These are phyloP conservation scores for Eretmochelys imbricata DNA, from an alignment of 2,113 vertebrate species.

Conservation along the genomic window DNA sequence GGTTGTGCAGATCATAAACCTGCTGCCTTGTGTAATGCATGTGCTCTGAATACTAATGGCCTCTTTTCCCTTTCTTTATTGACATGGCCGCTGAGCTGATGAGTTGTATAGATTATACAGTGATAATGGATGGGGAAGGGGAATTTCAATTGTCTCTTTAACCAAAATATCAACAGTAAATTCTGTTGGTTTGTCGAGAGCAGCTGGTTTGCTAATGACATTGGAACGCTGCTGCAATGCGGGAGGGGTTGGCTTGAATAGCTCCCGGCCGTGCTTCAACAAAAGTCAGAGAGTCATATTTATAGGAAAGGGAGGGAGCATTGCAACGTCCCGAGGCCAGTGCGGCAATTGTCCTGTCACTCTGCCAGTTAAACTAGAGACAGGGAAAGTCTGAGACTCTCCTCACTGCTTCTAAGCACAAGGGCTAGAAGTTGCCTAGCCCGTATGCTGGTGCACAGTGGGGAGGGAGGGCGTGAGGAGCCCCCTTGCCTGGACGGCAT, in stretches of 20 bases:
- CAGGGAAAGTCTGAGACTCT: neutral
- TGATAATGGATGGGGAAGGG: slow-evolving; percentile 35
- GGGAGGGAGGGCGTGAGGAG: fast-evolving
- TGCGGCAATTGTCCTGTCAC: neutral
- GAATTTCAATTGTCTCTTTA: slow-evolving; percentile 50
- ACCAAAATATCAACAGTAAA: slow-evolving; percentile 39
- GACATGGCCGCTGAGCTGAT: slow-evolving; percentile 48
- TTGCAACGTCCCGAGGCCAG: neutral
- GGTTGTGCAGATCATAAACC: slow-evolving; percentile 55
- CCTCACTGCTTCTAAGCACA: neutral
- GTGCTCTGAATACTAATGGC: slow-evolving; percentile 53
- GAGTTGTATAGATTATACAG: slow-evolving; percentile 43
- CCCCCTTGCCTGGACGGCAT: neutral
- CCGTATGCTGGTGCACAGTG: neutral
- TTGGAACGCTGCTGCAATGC: neutral
- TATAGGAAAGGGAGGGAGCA: neutral
- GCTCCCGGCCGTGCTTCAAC: neutral
- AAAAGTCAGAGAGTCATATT: neutral
- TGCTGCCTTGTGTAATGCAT: slow-evolving; percentile 13
- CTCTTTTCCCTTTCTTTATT: slow-evolving; percentile 1
- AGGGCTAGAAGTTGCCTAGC: neutral
- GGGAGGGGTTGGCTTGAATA: neutral
- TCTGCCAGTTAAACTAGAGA: neutral
- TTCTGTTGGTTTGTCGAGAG: slow-evolving; percentile 34
- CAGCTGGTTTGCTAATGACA: slow-evolving; percentile 33